These are phyloP conservation scores for Scaptomyza reducta DNA, from an alignment of 2,888 invertebrate species.

Conservation along the genomic window DNA sequence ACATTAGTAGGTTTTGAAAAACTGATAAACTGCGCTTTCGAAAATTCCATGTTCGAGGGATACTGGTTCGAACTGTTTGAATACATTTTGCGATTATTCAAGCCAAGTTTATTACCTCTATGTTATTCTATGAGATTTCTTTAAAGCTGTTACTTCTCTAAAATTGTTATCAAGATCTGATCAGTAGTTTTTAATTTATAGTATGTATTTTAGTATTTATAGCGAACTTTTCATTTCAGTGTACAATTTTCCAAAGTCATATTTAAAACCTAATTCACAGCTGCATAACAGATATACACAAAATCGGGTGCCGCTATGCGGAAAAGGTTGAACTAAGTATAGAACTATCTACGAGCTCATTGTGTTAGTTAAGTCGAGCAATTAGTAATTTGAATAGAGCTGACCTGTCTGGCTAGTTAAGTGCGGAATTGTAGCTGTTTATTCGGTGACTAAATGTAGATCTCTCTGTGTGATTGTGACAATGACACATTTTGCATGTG, in stretches of 20 bases:
- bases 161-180: too few relatives aligned
- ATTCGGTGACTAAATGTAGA: slow-evolving; percentile 35
- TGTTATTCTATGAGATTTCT: too few relatives aligned
- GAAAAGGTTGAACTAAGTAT: slow-evolving; percentile 36
- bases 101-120: too few relatives aligned
- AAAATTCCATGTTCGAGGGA: too few relatives aligned
- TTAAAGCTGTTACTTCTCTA: too few relatives aligned
- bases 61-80: too few relatives aligned
- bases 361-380: slow-evolving; percentile 22
- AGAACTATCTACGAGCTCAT: slow-evolving; percentile 9
- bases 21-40: too few relatives aligned
- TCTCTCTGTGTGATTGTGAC: slow-evolving; percentile 25
- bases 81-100: too few relatives aligned
- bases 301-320: slow-evolving; percentile 45
- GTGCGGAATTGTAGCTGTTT: slow-evolving; percentile 29
- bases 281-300: slow-evolving; percentile 6
- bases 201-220: too few relatives aligned
- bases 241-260: slow-evolving; percentile 24
- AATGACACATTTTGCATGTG: slow-evolving; percentile 27
- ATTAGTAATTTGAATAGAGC: slow-evolving; percentile 42
- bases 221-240: not conserved
- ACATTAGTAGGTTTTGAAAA: too few relatives aligned
- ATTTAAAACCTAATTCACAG: slow-evolving; percentile 45
- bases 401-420: slow-evolving; percentile 42
- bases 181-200: not conserved